These are phyloP conservation scores for Keiferia lycopersicella DNA, from an alignment of 2,888 invertebrate genomes.

Conservation along the genomic window DNA sequence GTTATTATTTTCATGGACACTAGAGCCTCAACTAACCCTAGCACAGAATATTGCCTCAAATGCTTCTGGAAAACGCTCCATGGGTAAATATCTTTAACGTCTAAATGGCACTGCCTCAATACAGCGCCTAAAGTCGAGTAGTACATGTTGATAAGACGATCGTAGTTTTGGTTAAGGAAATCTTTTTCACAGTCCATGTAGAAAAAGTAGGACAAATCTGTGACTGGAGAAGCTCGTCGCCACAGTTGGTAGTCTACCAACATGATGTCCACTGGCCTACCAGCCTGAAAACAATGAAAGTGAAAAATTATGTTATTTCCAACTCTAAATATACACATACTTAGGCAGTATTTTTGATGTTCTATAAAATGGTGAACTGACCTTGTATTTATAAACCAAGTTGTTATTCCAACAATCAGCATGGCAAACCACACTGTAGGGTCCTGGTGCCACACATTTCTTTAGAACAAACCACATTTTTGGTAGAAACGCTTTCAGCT, in stretches of 20 bases:
- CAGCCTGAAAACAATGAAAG: conserved; percentile 50
- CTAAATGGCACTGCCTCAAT: conserved; percentile 56
- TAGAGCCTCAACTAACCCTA: conserved; percentile 65
- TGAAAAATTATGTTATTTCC: background rate
- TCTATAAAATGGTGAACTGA: conserved; percentile 35
- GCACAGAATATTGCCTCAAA: conserved; percentile 57
- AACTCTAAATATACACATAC: too few relatives aligned
- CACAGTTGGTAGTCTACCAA: conserved; percentile 60
- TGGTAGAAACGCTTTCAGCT: conserved; percentile 47
- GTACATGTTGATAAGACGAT: conserved; percentile 55
- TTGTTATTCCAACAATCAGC: conserved; percentile 70
- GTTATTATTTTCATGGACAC: conserved; percentile 71
- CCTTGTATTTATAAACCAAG: conserved; percentile 56
- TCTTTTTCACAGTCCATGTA: conserved; percentile 59
- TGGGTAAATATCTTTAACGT: conserved; percentile 55
- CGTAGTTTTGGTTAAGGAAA: conserved; percentile 53
- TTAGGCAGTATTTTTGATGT: too few relatives aligned
- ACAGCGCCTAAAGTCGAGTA: conserved; percentile 61
- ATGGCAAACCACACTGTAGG: conserved; percentile 58
- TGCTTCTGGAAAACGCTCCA: conserved; percentile 52
- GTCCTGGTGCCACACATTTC: conserved; percentile 49
- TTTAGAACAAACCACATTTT: conserved; percentile 51
- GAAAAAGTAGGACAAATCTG: conserved; percentile 62
- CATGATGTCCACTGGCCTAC: conserved; percentile 56
- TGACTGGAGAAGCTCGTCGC: conserved; percentile 60